A percentile compares a stretch with the other conserved stretches of the same genome.
phyloP scores from a whole-genome alignment of 2,888 invertebrate species.

The Hipparchia semele region DNA sequence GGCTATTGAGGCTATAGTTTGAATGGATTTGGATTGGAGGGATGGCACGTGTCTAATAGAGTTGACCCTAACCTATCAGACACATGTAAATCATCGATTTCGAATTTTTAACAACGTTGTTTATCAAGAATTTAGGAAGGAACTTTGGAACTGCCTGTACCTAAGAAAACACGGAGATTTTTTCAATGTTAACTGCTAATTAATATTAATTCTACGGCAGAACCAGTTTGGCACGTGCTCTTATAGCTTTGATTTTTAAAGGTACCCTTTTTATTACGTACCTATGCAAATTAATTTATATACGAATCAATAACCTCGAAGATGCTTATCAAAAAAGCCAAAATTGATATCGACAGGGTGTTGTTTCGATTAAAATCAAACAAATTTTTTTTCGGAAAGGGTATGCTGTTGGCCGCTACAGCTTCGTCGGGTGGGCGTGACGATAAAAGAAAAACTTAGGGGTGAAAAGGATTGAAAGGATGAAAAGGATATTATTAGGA shows the following conservation, averaged over 20 bases:
- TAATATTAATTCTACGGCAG: not conserved
- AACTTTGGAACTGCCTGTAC: not conserved
- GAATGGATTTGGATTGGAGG: too few relatives aligned
- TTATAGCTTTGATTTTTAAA: not conserved
- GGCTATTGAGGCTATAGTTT: too few relatives aligned
- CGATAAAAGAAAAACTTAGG: too few relatives aligned
- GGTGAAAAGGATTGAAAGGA: too few relatives aligned
- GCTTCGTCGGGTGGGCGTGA: too few relatives aligned
- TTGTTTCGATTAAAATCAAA: too few relatives aligned
- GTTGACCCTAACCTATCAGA: not conserved
- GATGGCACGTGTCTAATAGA: too few relatives aligned
- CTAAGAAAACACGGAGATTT: not conserved
- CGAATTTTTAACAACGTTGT: not conserved
- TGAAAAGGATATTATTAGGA: too few relatives aligned
- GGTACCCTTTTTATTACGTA: not conserved
- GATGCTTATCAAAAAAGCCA: not conserved
- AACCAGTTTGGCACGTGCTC: constrained; percentile 1
- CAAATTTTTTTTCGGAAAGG: too few relatives aligned
- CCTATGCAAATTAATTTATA: not conserved
- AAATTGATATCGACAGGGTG: not conserved
- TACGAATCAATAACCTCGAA: constrained; percentile 44
- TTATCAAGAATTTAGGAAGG: not conserved
- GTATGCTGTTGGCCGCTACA: too few relatives aligned
- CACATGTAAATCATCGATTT: not conserved
- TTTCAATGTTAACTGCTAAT: not conserved